Evolutionary conservation across 2,113 vertebrate species (phyloP).

Genomic region (Sander vitreus): DNA sequence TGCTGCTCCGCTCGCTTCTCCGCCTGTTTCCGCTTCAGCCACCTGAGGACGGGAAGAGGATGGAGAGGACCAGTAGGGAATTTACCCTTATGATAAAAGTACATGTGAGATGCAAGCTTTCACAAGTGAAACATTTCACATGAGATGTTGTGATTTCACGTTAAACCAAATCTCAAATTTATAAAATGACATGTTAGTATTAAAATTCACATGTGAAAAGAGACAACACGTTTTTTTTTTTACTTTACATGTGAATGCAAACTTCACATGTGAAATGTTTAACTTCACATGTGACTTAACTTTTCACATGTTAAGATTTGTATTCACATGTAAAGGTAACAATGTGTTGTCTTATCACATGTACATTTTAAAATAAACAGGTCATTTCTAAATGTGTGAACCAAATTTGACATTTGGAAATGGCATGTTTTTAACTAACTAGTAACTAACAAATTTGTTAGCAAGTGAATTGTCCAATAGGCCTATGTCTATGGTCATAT

Average conservation of each 20-base stretch:
- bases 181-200: not conserved
- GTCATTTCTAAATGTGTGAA: not conserved
- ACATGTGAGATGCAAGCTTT: not conserved
- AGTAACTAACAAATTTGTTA: no score
- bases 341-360: no score
- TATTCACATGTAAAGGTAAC: no score
- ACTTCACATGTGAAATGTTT: no score
- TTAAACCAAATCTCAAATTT: not conserved
- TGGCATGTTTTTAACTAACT: no score
- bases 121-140: no score
- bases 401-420: no score
- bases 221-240: not conserved
- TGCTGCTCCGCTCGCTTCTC: conserved; percentile 91
- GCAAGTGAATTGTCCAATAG: not conserved
- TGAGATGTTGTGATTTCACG: no score
- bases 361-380: not conserved
- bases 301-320: no score
- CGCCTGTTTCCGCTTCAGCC: conserved; percentile 90
- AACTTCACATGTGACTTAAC: no score
- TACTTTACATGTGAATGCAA: no score
- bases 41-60: conserved; percentile 80
- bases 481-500: not conserved
- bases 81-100: not conserved
- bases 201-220: not conserved
- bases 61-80: no score